These are phyloP conservation scores for Phorcus lineatus DNA, from an alignment of 2,888 invertebrate genomes.

Conservation along the genomic window DNA sequence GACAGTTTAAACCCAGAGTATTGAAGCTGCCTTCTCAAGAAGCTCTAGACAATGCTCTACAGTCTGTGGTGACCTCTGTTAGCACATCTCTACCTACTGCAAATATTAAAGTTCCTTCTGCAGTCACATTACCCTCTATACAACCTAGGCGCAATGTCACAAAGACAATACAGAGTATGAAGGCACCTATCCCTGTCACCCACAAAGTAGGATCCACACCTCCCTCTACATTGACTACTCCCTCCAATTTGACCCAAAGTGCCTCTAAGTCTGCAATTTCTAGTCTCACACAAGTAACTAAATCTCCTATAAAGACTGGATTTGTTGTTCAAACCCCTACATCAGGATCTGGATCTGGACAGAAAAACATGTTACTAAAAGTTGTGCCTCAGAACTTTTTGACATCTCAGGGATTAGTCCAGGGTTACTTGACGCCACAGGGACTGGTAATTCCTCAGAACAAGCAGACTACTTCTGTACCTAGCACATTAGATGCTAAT, in stretches of 20 bases:
- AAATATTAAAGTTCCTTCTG: slow-evolving; percentile 67
- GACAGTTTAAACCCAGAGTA: background rate
- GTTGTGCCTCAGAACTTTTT: slow-evolving; percentile 48
- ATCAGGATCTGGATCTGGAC: slow-evolving; percentile 7
- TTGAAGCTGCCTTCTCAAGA: background rate
- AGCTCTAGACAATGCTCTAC: slow-evolving; percentile 46
- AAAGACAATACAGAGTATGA: slow-evolving; percentile 67
- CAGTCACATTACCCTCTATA: slow-evolving; percentile 61
- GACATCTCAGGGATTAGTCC: slow-evolving; percentile 51
- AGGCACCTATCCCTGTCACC: slow-evolving; percentile 67
- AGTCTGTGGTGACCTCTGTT: slow-evolving; percentile 61
- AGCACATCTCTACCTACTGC: slow-evolving; percentile 68
- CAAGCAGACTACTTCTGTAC: background rate
- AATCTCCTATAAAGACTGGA: background rate
- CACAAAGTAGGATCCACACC: slow-evolving; percentile 47
- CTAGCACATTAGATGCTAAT: background rate
- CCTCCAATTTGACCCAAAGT: background rate
- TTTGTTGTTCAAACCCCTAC: slow-evolving; percentile 12
- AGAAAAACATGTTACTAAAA: slow-evolving; percentile 52
- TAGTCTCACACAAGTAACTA: slow-evolving; percentile 7
- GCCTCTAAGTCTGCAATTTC: slow-evolving; percentile 4
- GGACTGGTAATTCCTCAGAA: slow-evolving; percentile 48
- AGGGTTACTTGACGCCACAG: slow-evolving; percentile 58
- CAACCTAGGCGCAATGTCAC: slow-evolving; percentile 66
- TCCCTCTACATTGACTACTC: background rate